These are phyloP conservation scores for Zaprionus ghesquierei DNA, from an alignment of 1,140 invertebrate species.

Conservation along the genomic window DNA sequence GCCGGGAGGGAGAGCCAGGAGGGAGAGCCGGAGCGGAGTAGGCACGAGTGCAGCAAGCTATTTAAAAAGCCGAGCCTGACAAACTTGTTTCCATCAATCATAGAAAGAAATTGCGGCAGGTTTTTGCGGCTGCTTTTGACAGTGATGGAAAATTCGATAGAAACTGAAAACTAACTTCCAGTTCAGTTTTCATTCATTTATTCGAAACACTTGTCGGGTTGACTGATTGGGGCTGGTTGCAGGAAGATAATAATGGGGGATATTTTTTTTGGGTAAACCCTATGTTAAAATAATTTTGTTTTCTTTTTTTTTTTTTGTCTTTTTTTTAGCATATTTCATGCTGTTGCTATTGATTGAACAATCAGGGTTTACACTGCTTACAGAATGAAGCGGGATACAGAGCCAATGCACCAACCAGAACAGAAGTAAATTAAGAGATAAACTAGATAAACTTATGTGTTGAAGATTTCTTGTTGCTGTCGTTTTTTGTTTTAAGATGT, in stretches of 20 bases:
- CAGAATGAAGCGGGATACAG: not conserved
- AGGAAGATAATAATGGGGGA: too few relatives aligned
- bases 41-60: not conserved
- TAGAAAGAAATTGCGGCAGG: constrained; percentile 22
- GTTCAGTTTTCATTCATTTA: not conserved
- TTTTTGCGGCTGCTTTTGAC: constrained; percentile 17
- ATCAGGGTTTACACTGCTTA: not conserved
- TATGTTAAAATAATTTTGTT: too few relatives aligned
- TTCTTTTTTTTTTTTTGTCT: too few relatives aligned
- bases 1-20: constrained; percentile 11
- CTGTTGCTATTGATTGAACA: constrained; percentile 14
- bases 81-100: constrained; percentile 53
- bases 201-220: not conserved
- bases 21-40: not conserved
- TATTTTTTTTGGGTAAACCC: too few relatives aligned
- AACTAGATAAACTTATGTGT: not conserved
- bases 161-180: not conserved
- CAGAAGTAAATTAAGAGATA: too few relatives aligned
- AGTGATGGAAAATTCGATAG: constrained; percentile 11
- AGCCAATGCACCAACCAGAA: constrained; percentile 14
- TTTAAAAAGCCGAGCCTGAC: constrained; percentile 27
- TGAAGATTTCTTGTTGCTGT: not conserved
- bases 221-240: too few relatives aligned
- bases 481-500: not conserved
- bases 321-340: constrained; percentile 1